Conservation (phyloP, 64 coral and sea anemone genomes). For the Pocillopora damicornis region DNA sequence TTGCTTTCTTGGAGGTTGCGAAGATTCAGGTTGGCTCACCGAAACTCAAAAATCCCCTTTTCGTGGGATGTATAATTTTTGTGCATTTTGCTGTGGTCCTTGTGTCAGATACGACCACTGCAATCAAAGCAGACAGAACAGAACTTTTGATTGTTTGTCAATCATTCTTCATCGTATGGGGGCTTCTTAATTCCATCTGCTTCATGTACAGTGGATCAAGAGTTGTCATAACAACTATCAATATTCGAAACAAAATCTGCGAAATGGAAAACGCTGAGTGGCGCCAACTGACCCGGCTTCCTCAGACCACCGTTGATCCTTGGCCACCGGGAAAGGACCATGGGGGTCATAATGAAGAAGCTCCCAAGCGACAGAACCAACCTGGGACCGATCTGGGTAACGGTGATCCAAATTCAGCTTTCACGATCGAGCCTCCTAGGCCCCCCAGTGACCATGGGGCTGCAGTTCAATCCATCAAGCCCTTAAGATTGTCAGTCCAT, state of each 20-base stretch:
- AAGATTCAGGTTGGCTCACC: slow-evolving; percentile 39
- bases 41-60: slow-evolving; percentile 50
- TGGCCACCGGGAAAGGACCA: background rate
- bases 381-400: too few relatives aligned
- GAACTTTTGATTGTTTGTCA: slow-evolving; percentile 68
- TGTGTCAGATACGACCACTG: slow-evolving; percentile 53
- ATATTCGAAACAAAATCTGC: slow-evolving; percentile 1
- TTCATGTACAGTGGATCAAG: slow-evolving; percentile 70
- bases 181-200: slow-evolving; percentile 32
- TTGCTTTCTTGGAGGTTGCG: slow-evolving; percentile 67
- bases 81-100: slow-evolving; percentile 61
- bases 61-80: slow-evolving; percentile 31
- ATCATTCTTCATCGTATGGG: slow-evolving; percentile 72
- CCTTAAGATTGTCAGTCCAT: background rate
- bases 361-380: background rate
- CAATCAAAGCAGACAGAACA: slow-evolving; percentile 39
- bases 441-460: background rate
- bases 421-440: background rate
- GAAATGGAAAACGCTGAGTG: background rate
- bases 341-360: background rate
- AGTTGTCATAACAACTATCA: slow-evolving; percentile 13
- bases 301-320: background rate
- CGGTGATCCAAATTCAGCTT: background rate
- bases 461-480: background rate
- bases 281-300: background rate